phyloP scores from a whole-genome alignment of 2,113 vertebrate genomes.

The Notiomystis cincta region DNA sequence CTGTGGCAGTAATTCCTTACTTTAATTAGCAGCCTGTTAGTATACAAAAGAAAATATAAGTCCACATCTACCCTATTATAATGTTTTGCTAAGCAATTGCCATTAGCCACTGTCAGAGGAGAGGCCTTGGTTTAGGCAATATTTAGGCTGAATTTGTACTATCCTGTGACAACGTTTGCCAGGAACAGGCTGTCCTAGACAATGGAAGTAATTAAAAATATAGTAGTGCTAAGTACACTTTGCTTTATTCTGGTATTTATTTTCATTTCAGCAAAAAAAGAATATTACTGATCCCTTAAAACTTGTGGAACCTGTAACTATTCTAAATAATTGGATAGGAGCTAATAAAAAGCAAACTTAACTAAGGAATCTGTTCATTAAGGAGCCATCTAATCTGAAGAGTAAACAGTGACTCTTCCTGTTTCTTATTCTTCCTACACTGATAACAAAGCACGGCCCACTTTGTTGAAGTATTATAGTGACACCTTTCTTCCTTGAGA shows the following conservation, averaged over 20 bases:
- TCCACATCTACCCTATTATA: background rate
- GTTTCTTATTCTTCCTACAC: background rate
- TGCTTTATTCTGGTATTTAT: background rate
- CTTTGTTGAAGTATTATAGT: background rate
- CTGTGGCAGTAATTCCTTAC: background rate
- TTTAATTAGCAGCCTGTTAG: background rate
- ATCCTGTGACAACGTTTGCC: background rate
- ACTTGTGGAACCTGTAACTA: background rate
- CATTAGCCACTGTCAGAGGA: background rate
- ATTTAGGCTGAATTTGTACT: background rate
- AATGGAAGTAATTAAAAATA: background rate
- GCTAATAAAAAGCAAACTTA: background rate
- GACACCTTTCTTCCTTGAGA: background rate
- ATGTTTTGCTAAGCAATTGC: background rate
- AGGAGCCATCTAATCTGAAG: background rate
- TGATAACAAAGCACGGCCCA: background rate
- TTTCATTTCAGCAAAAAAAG: background rate
- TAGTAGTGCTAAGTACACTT: background rate
- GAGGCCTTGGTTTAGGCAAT: background rate
- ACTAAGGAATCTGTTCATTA: background rate
- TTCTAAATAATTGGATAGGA: background rate
- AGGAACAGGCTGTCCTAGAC: background rate
- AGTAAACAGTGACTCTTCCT: background rate
- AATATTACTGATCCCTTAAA: background rate
- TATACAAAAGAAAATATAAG: background rate